Evolutionary conservation across 30 jellyfish, hydroid and myxozoan species (phyloP).

Genomic region (Pseudorhiza aurosa): DNA sequence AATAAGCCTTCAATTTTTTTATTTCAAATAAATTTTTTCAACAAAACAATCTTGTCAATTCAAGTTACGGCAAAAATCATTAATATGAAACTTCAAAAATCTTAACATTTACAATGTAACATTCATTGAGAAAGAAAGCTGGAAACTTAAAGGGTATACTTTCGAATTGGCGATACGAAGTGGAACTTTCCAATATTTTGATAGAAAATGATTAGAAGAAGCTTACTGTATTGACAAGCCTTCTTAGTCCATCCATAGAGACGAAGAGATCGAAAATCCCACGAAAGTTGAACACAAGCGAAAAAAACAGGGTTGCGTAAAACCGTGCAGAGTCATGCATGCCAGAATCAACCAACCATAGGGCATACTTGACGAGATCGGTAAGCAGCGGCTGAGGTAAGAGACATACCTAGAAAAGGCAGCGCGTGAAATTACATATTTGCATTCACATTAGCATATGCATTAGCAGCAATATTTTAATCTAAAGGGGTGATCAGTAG

Average conservation of each 20-base stretch:
- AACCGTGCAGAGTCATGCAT: conserved; percentile 89
- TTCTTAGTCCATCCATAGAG: conserved; percentile 89
- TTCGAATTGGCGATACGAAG: not conserved
- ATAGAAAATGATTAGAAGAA: too few relatives aligned
- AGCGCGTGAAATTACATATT: not conserved
- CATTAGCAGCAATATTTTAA: too few relatives aligned
- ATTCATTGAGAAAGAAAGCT: not conserved
- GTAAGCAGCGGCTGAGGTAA: conserved; percentile 80
- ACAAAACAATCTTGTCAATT: too few relatives aligned
- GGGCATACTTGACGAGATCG: conserved; percentile 74
- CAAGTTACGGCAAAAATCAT: too few relatives aligned
- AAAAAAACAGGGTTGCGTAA: conserved; percentile 79
- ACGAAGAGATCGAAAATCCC: conserved; percentile 75
- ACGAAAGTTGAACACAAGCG: conserved; percentile 74
- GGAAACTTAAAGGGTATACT: not conserved
- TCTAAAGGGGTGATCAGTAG: too few relatives aligned
- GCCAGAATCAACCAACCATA: conserved; percentile 86
- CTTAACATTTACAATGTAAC: too few relatives aligned
- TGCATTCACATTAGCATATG: too few relatives aligned
- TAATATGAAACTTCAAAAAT: too few relatives aligned
- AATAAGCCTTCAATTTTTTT: too few relatives aligned
- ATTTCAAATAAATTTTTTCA: too few relatives aligned
- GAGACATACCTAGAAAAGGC: conserved; percentile 73
- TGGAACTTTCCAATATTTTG: not conserved
- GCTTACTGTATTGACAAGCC: conserved; percentile 77